A percentile compares a stretch with the other conserved stretches of the same genome.
Conservation (phyloP, 2,113 vertebrate genomes). For the Salvator merianae region DNA sequence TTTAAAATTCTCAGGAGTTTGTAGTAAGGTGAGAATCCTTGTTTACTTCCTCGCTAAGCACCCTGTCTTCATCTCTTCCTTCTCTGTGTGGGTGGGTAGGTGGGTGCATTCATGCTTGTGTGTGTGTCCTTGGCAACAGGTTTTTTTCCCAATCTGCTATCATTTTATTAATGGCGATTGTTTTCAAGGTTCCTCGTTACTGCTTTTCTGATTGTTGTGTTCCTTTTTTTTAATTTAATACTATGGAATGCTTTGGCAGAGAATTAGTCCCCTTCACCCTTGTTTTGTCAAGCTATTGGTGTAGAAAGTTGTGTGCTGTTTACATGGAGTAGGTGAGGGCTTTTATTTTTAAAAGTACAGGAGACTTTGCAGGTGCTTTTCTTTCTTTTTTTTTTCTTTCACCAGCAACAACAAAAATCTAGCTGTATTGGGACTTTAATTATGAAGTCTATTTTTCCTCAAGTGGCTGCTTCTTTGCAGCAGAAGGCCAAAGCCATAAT, state of each 20-base stretch:
- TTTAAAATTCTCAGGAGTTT: slow-evolving; percentile 37
- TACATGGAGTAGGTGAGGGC: slow-evolving; percentile 1
- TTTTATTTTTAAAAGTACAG: slow-evolving; percentile 4
- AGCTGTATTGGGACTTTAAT: slow-evolving; percentile 22
- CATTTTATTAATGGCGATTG: neutral
- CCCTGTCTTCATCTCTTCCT: no score
- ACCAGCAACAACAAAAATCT: slow-evolving; percentile 48
- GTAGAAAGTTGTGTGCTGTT: slow-evolving; percentile 27
- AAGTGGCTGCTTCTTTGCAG: neutral
- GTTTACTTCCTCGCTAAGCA: slow-evolving; percentile 26
- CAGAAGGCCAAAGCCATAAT: slow-evolving; percentile 29
- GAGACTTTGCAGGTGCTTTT: slow-evolving; percentile 48
- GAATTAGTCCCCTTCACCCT: slow-evolving; percentile 39
- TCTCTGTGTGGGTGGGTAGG: neutral
- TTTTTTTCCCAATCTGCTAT: neutral
- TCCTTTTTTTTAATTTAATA: neutral
- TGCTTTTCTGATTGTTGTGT: neutral
- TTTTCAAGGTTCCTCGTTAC: no score
- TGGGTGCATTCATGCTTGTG: slow-evolving; percentile 17
- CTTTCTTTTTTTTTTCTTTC: neutral
- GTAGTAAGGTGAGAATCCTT: slow-evolving; percentile 35
- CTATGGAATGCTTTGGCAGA: slow-evolving; percentile 23
- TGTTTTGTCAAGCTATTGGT: slow-evolving; percentile 41
- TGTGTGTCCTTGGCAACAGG: slow-evolving; percentile 22
- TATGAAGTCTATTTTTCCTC: slow-evolving; percentile 50